These are phyloP conservation scores for Potamilus streckersoni DNA, from an alignment of 1,140 invertebrate genomes.

Conservation along the genomic window DNA sequence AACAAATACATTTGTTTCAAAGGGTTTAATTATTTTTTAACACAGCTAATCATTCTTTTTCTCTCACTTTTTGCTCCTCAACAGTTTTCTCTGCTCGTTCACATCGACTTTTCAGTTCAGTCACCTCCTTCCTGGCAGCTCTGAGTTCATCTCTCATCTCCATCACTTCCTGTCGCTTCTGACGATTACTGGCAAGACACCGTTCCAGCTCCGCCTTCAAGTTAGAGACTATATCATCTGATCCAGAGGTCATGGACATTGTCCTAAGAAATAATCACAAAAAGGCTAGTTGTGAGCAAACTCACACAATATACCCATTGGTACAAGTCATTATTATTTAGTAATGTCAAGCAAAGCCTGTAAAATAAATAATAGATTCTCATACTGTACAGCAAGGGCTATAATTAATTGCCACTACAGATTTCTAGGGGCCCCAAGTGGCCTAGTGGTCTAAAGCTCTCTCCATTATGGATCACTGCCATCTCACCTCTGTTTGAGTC, in stretches of 20 bases:
- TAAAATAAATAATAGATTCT: background rate
- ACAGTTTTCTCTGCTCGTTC: conserved; percentile 37
- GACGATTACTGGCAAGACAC: conserved; percentile 57
- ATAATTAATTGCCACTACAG: too few species aligned
- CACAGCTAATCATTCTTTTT: too few species aligned
- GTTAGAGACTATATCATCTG: conserved; percentile 36
- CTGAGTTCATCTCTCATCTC: conserved; percentile 48
- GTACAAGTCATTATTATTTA: background rate
- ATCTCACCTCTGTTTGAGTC: too few species aligned
- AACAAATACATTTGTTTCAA: background rate
- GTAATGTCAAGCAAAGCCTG: background rate
- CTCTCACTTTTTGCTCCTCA: conserved; percentile 43
- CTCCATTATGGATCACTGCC: too few species aligned
- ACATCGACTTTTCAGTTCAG: conserved; percentile 33
- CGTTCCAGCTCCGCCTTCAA: conserved; percentile 58
- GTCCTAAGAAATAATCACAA: background rate
- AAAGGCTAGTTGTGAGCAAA: background rate
- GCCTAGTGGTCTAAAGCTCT: too few species aligned
- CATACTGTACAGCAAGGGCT: too few species aligned
- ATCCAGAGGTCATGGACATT: background rate
- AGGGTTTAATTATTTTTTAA: background rate
- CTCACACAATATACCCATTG: background rate
- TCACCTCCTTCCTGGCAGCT: conserved; percentile 41
- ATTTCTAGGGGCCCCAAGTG: too few species aligned
- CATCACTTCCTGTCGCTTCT: conserved; percentile 53